Evolutionary conservation across 1,140 invertebrate species (phyloP), one percentile per base, ranked within the genome.

Genomic region (Acromyrmex charruanus): DNA sequence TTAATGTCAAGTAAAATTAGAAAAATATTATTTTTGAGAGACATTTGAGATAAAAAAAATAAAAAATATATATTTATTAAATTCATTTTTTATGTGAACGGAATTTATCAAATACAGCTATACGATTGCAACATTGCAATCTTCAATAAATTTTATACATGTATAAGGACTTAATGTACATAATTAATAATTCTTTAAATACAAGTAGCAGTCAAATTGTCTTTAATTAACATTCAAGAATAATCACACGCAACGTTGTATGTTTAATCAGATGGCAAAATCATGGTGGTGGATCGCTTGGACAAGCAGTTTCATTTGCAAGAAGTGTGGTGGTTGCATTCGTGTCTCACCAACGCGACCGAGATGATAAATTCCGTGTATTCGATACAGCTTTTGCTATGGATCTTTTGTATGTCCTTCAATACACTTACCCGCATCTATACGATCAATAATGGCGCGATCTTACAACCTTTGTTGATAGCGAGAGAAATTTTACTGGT

Each of bases 241-340:
- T 59, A 39, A 69, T 49, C 6, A 21, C 16, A 39, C 0, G 10
- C 66, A 25, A 61, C 72, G n/a, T 59, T 65, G 68, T 16, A 14
- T 72, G n/a, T 63, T 74, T 25, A 51, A 82, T 66, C 53, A 74
- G 61, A 75, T 16, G 79, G 53, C 21, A 87, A 77, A 44, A 65
- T 90, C 28, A 84, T 88, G 39, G 55, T 55, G 31, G 3, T 71
- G 31, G 58, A 85, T 44, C 69, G 71, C 69, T 69, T 44, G 28
- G 61, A 25, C 21, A 55, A 31, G 39, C 86, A 86, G 7, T 86
- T 90, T 31, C 77, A 53, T n/a, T 66, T 93, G 18, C 88, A 90
- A 12, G 89, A 93, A 5, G 79, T 92, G 21, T 91, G 91, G 90
- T 92, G 90, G 89, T 39, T 92, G 25, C 91, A 92, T 18, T 90